A percentile compares a stretch with the other conserved stretches of the same genome.
These are phyloP conservation scores for Canis aureus DNA, from an alignment of 2,113 vertebrate genomes.

Conservation along the genomic window DNA sequence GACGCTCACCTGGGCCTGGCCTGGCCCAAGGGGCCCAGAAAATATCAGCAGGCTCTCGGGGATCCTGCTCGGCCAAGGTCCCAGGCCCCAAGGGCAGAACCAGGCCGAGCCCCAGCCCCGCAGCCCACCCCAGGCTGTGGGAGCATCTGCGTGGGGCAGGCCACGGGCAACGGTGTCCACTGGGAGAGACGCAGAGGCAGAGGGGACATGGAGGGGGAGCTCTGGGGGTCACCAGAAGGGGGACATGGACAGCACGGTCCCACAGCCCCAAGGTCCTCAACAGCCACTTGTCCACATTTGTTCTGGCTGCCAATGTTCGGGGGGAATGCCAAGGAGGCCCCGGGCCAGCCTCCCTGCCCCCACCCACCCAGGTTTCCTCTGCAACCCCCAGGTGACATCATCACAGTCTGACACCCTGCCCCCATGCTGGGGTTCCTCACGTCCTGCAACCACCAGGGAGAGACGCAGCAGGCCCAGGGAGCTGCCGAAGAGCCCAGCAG, in stretches of 20 bases:
- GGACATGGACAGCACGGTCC: background rate
- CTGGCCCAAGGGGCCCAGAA: background rate
- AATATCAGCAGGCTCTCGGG: background rate
- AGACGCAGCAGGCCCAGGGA: background rate
- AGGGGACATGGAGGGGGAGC: background rate
- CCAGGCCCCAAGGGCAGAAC: background rate
- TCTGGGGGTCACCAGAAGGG: too few relatives aligned
- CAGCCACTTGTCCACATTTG: slow-evolving; percentile 2
- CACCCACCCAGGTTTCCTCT: background rate
- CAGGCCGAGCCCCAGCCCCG: background rate
- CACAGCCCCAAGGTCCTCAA: background rate
- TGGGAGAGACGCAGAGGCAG: background rate
- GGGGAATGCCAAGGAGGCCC: slow-evolving; percentile 38
- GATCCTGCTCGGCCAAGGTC: background rate
- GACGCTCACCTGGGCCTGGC: background rate
- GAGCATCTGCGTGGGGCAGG: too few relatives aligned
- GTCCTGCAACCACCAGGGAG: background rate
- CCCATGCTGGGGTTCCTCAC: background rate
- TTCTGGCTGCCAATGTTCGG: slow-evolving; percentile 49
- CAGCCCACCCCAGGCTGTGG: background rate
- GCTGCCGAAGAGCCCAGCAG: background rate
- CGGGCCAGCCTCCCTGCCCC: background rate
- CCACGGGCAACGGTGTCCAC: accelerated
- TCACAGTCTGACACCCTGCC: background rate
- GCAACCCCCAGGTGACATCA: slow-evolving; percentile 60